A percentile compares a stretch with the other conserved stretches of the same genome.
These are phyloP conservation scores for Adineta ricciae DNA, from an alignment of 2,888 invertebrate species.

Conservation along the genomic window DNA sequence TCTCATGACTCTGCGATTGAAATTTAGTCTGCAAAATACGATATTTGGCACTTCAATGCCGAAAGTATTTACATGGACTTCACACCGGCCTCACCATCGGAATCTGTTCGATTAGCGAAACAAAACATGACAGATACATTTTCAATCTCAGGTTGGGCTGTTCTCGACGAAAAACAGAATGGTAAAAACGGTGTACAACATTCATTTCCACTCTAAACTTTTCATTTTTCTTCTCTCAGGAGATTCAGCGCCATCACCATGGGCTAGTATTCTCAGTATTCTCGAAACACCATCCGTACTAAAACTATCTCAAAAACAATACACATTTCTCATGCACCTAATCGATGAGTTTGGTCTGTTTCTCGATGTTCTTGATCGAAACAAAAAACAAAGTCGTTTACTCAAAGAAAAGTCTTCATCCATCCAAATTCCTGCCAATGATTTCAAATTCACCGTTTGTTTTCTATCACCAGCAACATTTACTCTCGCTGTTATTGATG, in stretches of 20 bases:
- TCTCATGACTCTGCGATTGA: not conserved
- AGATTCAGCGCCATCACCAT: not conserved
- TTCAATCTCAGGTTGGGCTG: not conserved
- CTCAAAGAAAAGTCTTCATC: not conserved
- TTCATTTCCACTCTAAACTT: not conserved
- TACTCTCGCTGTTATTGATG: not conserved
- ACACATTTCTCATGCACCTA: not conserved
- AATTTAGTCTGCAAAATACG: not conserved
- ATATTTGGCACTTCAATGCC: constrained; percentile 8
- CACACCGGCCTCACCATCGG: not conserved
- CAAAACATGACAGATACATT: not conserved
- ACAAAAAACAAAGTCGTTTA: not conserved
- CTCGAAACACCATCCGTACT: not conserved
- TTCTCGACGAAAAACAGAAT: not conserved
- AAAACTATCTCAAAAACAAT: constrained; percentile 5
- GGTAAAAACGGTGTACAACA: too few relatives aligned
- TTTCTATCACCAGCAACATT: not conserved
- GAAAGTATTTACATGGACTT: not conserved
- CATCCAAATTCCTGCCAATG: not conserved
- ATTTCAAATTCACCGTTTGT: not conserved
- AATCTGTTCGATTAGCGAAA: not conserved
- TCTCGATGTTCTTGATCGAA: constrained; percentile 6
- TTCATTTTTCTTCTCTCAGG: not conserved
- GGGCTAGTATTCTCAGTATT: not conserved
- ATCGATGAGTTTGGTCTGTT: not conserved